A percentile compares a stretch with the other conserved stretches of the same genome.
phyloP scores from a whole-genome alignment of 2,888 invertebrate species.

The Boloria euphrosyne region DNA sequence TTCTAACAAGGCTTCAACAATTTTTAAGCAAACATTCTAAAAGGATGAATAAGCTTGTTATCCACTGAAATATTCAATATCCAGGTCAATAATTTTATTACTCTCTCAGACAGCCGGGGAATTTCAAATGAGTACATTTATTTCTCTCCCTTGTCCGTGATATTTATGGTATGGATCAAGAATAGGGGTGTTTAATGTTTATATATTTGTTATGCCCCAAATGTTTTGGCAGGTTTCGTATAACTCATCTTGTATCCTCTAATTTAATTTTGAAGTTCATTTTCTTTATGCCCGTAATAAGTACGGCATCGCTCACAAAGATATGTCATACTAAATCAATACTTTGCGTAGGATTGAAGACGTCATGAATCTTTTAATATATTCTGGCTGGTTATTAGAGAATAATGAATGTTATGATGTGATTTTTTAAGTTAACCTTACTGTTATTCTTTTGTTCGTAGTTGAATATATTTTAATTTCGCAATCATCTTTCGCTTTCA shows the following conservation, averaged over 20 bases:
- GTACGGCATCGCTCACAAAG: no score
- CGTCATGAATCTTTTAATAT: not conserved
- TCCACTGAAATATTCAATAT: constrained; percentile 36
- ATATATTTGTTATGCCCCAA: constrained; percentile 10
- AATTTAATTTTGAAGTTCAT: no score
- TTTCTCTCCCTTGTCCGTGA: constrained; percentile 28
- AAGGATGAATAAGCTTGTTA: constrained; percentile 4
- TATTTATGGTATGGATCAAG: constrained; percentile 37
- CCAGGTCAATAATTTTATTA: constrained; percentile 40
- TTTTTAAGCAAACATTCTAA: constrained; percentile 19
- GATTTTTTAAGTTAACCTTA: no score
- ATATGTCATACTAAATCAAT: not conserved
- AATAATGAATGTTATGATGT: no score
- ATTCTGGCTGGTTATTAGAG: no score
- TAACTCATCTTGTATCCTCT: not conserved
- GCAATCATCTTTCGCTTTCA: no score
- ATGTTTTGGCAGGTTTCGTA: constrained; percentile 8
- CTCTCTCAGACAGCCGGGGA: constrained; percentile 32
- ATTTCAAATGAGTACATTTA: constrained; percentile 38
- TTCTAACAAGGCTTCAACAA: constrained; percentile 7
- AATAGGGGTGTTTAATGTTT: constrained; percentile 28
- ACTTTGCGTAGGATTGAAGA: constrained; percentile 1
- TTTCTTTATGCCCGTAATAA: no score
- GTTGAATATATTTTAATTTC: no score
- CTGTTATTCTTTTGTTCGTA: no score